These are phyloP conservation scores for Tympanoctomys barrerae DNA, from an alignment of 2,797 vertebrate species.

Conservation along the genomic window DNA sequence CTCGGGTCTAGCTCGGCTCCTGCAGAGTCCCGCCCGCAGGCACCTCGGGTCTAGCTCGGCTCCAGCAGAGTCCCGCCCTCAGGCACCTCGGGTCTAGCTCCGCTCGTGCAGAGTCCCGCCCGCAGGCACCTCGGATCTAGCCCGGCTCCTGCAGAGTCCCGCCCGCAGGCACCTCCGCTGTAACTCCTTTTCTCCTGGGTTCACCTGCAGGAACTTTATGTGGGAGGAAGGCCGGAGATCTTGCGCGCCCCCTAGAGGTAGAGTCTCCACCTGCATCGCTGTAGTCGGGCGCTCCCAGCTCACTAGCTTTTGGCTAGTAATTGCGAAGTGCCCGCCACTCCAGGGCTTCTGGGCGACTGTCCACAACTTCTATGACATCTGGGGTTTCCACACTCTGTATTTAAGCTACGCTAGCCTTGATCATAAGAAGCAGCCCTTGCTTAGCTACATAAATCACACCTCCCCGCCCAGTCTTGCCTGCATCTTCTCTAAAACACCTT, in stretches of 20 bases:
- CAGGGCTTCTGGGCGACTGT: not conserved
- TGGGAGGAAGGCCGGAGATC: constrained; percentile 44
- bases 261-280: not conserved
- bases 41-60: too few species aligned
- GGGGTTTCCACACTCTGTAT: not conserved
- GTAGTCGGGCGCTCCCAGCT: not conserved
- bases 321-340: not conserved
- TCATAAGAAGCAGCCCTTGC: not conserved
- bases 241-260: constrained; percentile 77
- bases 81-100: too few species aligned
- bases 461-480: not conserved
- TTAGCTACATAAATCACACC: not conserved
- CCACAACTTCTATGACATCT: not conserved
- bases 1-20: too few species aligned
- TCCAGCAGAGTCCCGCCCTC: not conserved
- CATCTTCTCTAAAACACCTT: not conserved
- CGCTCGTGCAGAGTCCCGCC: too few species aligned
- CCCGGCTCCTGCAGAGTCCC: not conserved
- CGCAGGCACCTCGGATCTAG: too few species aligned
- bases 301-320: not conserved
- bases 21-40: too few species aligned
- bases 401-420: not conserved
- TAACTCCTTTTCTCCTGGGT: constrained; percentile 13
- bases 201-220: not conserved
- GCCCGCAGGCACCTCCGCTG: not conserved